Evolutionary conservation across 2,888 invertebrate species (phyloP), one percentile per base, ranked within the genome.

Genomic region (Myopa tessellatipennis): DNA sequence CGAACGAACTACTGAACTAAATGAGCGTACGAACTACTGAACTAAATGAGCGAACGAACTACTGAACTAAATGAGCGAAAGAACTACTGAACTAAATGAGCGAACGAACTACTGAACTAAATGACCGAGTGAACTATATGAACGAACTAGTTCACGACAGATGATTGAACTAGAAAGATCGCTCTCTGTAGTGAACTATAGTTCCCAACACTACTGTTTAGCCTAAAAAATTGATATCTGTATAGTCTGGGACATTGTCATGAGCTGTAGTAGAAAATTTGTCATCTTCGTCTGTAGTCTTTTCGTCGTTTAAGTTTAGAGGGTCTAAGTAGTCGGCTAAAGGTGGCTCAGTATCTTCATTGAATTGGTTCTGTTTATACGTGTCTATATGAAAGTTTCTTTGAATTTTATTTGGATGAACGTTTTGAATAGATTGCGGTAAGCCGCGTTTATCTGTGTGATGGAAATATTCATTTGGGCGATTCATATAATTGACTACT

Each of bases 401-500:
- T 18, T 67, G 67, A 4, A 67, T 40, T 16, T 67, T 67, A 8
- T 34, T 18, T 67, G 38, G 67, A 38, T 14, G 40, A 38, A 67
- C 2, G 12, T 67, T 6, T 34, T 67, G 67, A 8, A 4, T 67
- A 38, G 4, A 16, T 67, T 67, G 16, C 1, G 52, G 52, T 52
- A 52, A 52, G 14, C 12, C 38, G 16, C 34, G 40, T 4, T 34
- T 67, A 34, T 40, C 34, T 12, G 34, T 38, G 4, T 38, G n/a
- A n/a, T 14, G 34, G 16, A 8, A 34, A 14, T 40, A 8, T 8
- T 18, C 4, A 16, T n/a, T 67, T 36, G 67, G 67, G 4, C 40
- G 18, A 67, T 67, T 67, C 40, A 67, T 67, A 38, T 67, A 67
- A 38, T 71, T 50, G 10, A 78, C 72, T 14, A 34, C 73, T 36